Evolutionary conservation across 2,113 vertebrate species (phyloP).

Genomic region (Pungitius pungitius): DNA sequence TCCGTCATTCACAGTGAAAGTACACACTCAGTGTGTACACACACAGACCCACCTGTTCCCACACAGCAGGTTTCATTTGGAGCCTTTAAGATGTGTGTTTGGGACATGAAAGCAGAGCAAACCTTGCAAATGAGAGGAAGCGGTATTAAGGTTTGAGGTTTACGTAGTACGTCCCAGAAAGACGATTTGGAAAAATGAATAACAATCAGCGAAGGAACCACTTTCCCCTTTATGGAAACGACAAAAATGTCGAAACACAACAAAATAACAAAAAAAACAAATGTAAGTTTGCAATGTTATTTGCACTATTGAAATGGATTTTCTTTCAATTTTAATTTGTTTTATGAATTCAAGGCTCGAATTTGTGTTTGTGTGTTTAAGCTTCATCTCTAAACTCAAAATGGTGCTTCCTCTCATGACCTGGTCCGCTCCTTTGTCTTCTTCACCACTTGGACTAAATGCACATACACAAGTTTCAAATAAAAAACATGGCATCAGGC

Average conservation of each 20-base stretch:
- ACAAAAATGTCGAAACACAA: too few relatives aligned
- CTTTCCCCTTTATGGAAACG: background rate
- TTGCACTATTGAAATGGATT: background rate
- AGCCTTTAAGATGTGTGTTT: constrained; percentile 8
- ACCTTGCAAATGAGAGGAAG: constrained; percentile 23
- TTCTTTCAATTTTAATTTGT: background rate
- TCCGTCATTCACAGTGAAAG: background rate
- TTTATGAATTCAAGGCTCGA: background rate
- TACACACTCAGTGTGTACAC: background rate
- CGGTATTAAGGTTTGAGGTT: background rate
- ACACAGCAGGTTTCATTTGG: background rate
- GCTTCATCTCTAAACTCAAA: background rate
- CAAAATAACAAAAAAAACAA: too few relatives aligned
- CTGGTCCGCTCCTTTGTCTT: background rate
- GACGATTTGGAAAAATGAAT: background rate
- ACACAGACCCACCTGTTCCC: background rate
- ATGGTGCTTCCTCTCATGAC: constrained; percentile 19
- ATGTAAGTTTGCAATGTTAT: too few relatives aligned
- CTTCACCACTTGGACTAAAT: constrained; percentile 40
- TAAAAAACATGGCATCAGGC: background rate
- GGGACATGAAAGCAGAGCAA: constrained; percentile 10
- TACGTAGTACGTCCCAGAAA: background rate
- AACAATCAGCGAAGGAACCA: background rate
- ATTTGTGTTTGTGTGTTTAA: constrained; percentile 4
- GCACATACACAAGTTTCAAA: constrained; percentile 17